phyloP scores from a whole-genome alignment of 2,113 vertebrate genomes.

The Saguinus midas region DNA sequence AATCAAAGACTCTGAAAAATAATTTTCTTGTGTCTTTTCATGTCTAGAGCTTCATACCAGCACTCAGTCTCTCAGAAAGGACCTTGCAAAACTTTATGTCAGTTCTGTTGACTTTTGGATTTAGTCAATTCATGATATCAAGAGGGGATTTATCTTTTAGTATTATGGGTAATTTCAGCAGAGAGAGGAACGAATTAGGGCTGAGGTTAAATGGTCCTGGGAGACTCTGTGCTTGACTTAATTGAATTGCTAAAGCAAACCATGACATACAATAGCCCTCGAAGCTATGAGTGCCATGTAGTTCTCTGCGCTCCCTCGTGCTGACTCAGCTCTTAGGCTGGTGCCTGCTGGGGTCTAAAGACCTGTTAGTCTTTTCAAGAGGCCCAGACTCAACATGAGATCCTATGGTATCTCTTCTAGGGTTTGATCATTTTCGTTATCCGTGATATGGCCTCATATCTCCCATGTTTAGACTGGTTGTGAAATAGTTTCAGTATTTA shows the following conservation, averaged over 20 bases:
- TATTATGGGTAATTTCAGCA: constrained; percentile 58
- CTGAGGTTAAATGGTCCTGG: constrained; percentile 60
- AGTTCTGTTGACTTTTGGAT: constrained; percentile 50
- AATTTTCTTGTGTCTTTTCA: constrained; percentile 55
- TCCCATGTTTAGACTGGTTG: neutral
- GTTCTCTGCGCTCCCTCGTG: neutral
- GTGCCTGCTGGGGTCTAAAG: neutral
- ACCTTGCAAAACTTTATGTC: constrained; percentile 53
- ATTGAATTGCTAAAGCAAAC: constrained; percentile 56
- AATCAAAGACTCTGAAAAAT: constrained; percentile 72
- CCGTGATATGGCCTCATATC: neutral
- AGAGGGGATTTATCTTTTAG: constrained; percentile 48
- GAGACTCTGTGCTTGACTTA: constrained; percentile 53
- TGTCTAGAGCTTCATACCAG: constrained; percentile 69
- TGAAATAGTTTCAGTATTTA: constrained; percentile 23
- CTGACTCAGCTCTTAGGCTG: neutral
- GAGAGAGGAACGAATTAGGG: constrained; percentile 57
- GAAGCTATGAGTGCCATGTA: neutral
- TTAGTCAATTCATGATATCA: constrained; percentile 42
- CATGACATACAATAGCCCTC: neutral
- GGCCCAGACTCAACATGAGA: neutral
- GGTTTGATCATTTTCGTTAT: neutral
- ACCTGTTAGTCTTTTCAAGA: neutral
- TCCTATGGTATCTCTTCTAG: neutral
- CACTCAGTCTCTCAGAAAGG: constrained; percentile 65